Base-by-base conservation (phyloP, 2,797 vertebrate genomes). In the Benthosema pterotum region DNA sequence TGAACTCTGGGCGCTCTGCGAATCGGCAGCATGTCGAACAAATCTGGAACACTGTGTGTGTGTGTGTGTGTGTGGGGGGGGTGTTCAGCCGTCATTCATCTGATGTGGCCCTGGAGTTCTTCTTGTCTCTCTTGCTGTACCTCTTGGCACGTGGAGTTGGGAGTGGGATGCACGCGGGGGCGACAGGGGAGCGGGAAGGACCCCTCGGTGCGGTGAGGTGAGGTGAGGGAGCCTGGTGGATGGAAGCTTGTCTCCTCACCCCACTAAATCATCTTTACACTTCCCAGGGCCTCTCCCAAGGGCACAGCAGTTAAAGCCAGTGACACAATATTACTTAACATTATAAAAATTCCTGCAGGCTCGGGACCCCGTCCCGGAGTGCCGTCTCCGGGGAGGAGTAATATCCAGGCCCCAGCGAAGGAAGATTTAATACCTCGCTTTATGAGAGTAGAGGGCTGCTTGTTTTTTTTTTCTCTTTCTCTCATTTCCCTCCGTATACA, bases 271-370 rank as follows among this genome's bases (percentile, higher is more conserved):
- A 77, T 77, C 79, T 85, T 81, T 85, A 85, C 76, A 69, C 77
- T 85, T 75, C 82, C 68, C 72, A 77, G 71, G 67, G 72, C 63
- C 69, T 75, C 75, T 79, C 82, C 77, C 80, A 1, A 32, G 72
- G 78, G 78, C 64, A 71, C 3, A 38, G 68, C 80, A 69, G 81
- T 87, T 86, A 87, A 88, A 90, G 78, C 52, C 25, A 65, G 84
- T 92, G 88, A 93, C 87, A 90, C 72, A 71, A 83, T 89, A 88
- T 94, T 87, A 91, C 89, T 92, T 89, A 91, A 89, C 80, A 53
- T 88, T 89, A 77, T 72, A 91, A 88, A 87, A 91, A 89, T 91
- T 86, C 85, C 76, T 88, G 60, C 80, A 80, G 79, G 75, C 88
- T 80, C 78, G 75, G 17, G 57, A 77, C 77, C 83, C 76, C 74